Conservation (phyloP, 1,140 invertebrate genomes). For the Fopius arisanus region DNA sequence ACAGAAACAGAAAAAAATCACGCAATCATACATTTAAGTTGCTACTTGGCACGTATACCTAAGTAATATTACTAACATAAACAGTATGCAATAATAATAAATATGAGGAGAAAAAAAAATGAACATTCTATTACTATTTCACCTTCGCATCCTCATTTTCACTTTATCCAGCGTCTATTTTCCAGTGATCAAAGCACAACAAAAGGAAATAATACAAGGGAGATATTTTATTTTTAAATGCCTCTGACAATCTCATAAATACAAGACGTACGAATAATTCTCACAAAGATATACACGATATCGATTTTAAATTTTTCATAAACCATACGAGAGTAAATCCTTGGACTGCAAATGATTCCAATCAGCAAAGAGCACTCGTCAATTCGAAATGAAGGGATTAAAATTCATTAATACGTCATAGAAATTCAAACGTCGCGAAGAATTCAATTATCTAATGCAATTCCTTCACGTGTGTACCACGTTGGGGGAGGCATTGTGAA, state of each 20-base stretch:
- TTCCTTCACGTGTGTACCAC: neutral
- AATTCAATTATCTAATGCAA: neutral
- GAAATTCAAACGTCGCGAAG: neutral
- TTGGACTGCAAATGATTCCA: neutral
- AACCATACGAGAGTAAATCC: neutral
- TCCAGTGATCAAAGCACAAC: too few relatives aligned
- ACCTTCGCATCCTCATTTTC: too few relatives aligned
- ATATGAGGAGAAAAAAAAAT: slow-evolving; percentile 54
- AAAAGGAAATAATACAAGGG: neutral
- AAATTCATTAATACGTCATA: neutral
- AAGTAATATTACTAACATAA: slow-evolving; percentile 66
- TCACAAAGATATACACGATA: too few relatives aligned
- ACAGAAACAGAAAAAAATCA: slow-evolving; percentile 57
- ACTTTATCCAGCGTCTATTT: too few relatives aligned
- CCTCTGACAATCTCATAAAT: neutral
- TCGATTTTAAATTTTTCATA: neutral
- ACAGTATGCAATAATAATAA: slow-evolving; percentile 67
- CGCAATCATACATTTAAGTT: slow-evolving; percentile 67
- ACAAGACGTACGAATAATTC: too few relatives aligned
- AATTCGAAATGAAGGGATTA: neutral
- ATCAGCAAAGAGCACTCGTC: neutral
- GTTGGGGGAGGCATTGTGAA: neutral
- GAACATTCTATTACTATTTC: too few relatives aligned
- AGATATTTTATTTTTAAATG: neutral
- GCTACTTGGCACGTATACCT: slow-evolving; percentile 66